phyloP scores from a whole-genome alignment of 2,797 vertebrate genomes.

The Acipenser ruthenus region DNA sequence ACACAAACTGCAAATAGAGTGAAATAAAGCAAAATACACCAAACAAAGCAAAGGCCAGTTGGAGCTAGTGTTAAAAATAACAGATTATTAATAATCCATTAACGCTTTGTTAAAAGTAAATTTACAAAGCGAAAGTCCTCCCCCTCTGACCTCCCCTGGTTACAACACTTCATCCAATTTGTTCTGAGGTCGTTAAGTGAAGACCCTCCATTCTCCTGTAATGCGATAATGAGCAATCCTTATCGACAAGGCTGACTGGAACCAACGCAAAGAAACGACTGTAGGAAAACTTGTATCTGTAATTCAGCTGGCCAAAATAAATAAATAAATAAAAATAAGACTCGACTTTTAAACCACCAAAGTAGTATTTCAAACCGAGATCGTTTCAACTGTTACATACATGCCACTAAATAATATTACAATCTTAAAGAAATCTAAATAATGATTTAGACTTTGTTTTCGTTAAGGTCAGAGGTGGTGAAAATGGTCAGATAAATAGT shows the following conservation, averaged over 20 bases:
- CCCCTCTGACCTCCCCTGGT: slow-evolving; percentile 25
- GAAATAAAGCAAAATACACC: neutral
- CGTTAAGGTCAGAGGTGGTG: too few relatives aligned
- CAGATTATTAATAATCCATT: neutral
- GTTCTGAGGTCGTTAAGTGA: slow-evolving; percentile 39
- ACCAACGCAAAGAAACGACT: slow-evolving; percentile 22
- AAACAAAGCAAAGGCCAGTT: neutral
- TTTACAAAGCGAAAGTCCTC: slow-evolving; percentile 4
- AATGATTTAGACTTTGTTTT: too few relatives aligned
- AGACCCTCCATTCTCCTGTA: slow-evolving; percentile 35
- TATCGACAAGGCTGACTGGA: slow-evolving; percentile 29
- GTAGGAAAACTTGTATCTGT: too few relatives aligned
- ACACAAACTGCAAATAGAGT: too few relatives aligned
- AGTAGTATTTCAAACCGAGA: too few relatives aligned
- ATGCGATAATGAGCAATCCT: slow-evolving; percentile 37
- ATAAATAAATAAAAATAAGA: too few relatives aligned
- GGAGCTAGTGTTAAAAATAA: neutral
- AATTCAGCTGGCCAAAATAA: too few relatives aligned
- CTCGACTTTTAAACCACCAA: too few relatives aligned
- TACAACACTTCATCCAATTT: slow-evolving; percentile 41
- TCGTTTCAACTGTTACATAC: too few relatives aligned
- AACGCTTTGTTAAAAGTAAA: slow-evolving; percentile 28
- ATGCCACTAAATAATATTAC: too few relatives aligned
- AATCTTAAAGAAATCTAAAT: too few relatives aligned
- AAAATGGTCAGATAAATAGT: too few relatives aligned